phyloP scores from a whole-genome alignment of 2,797 vertebrate genomes.

The Acanthurus lineatus region DNA sequence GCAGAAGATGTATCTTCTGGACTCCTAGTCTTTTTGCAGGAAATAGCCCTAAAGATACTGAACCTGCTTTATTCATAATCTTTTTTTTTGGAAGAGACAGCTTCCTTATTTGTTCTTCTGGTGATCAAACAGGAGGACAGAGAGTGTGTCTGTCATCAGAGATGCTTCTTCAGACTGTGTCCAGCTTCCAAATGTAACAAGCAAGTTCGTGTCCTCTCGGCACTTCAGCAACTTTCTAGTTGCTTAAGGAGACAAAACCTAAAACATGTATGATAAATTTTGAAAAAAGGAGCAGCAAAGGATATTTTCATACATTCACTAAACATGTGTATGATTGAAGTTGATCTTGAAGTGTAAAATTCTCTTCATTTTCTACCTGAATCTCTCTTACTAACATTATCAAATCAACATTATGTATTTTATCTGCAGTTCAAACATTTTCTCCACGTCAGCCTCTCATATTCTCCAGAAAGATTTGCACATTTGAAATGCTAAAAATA shows the following conservation, averaged over 20 bases:
- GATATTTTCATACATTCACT: not conserved
- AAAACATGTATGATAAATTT: not conserved
- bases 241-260: not conserved
- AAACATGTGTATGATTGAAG: not conserved
- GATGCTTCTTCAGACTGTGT: not conserved
- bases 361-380: not conserved
- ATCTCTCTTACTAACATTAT: not conserved
- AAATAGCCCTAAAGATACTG: not conserved
- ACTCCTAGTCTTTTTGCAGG: not conserved
- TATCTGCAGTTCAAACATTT: too few relatives aligned
- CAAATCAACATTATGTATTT: too few relatives aligned
- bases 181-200: not conserved
- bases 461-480: too few relatives aligned
- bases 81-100: not conserved
- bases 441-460: too few relatives aligned
- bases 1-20: too few relatives aligned
- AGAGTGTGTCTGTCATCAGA: not conserved
- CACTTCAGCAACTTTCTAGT: not conserved
- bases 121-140: not conserved
- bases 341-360: not conserved
- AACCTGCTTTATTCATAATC: not conserved
- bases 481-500: too few relatives aligned
- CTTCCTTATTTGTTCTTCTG: not conserved
- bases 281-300: not conserved
- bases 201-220: too few relatives aligned